Percentiles rank a stretch among this genome's conserved stretches.
phyloP scores from a whole-genome alignment of 2,113 vertebrate genomes.

The Mirza zaza region DNA sequence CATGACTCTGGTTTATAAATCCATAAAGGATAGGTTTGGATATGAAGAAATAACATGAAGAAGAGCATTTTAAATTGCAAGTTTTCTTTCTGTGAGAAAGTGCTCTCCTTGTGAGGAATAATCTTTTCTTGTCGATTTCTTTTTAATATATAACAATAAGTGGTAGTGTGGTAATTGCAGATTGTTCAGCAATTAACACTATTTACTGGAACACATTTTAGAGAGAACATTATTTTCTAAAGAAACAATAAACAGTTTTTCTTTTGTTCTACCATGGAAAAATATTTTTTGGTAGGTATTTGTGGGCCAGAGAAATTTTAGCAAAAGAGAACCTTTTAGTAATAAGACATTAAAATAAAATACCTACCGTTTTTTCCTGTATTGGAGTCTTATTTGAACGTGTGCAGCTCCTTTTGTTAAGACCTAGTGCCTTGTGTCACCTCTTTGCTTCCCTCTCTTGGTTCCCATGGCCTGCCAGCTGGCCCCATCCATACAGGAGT shows the following conservation, averaged over 20 bases:
- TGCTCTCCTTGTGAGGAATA: constrained; percentile 5
- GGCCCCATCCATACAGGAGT: neutral
- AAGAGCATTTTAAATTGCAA: constrained; percentile 51
- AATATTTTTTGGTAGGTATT: constrained; percentile 51
- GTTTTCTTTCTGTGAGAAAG: constrained; percentile 41
- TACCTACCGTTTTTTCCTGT: neutral
- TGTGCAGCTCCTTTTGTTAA: neutral
- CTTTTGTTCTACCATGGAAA: constrained; percentile 52
- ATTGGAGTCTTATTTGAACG: neutral
- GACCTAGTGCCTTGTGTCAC: neutral
- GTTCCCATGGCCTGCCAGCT: neutral
- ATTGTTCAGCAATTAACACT: constrained; percentile 57
- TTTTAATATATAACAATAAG: constrained; percentile 22
- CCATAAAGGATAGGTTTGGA: constrained; percentile 3
- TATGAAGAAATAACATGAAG: neutral
- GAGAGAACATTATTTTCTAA: constrained; percentile 32
- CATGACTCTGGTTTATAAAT: neutral
- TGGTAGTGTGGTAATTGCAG: neutral
- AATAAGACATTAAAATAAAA: neutral
- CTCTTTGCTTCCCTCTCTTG: neutral
- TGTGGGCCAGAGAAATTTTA: constrained; percentile 40
- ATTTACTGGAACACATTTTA: constrained; percentile 38
- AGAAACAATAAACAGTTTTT: constrained; percentile 55
- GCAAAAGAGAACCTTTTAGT: constrained; percentile 3
- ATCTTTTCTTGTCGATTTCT: constrained; percentile 41